Percentiles rank a stretch among this genome's conserved stretches.
These are phyloP conservation scores for Apteryx mantelli DNA, from an alignment of 2,113 vertebrate species.

Conservation along the genomic window DNA sequence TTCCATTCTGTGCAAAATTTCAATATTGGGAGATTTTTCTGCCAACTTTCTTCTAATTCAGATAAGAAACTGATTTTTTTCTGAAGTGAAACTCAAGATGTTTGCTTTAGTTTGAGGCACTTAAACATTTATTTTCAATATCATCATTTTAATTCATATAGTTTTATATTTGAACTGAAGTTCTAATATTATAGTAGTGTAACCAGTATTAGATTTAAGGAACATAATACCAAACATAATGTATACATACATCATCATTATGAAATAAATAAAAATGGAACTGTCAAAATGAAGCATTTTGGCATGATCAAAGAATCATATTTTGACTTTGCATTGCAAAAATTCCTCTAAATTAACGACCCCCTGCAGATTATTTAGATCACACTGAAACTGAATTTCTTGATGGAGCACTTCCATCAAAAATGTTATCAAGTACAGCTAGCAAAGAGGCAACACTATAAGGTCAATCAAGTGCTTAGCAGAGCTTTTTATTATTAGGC, in stretches of 20 bases:
- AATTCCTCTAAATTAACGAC: background rate
- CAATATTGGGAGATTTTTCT: background rate
- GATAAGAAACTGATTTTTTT: background rate
- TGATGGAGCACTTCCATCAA: slow-evolving; percentile 36
- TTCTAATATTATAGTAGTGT: background rate
- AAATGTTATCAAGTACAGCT: background rate
- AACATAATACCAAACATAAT: slow-evolving; percentile 26
- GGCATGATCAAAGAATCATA: background rate
- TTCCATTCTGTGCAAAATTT: background rate
- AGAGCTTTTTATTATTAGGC: background rate
- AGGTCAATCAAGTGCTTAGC: slow-evolving; percentile 18
- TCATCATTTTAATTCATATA: background rate
- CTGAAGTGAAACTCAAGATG: background rate
- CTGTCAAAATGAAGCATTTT: slow-evolving; percentile 40
- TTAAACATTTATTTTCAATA: background rate
- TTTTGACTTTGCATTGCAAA: slow-evolving; percentile 15
- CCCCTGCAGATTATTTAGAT: background rate
- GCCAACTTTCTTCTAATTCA: background rate
- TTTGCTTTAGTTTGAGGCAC: background rate
- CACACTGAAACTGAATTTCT: background rate
- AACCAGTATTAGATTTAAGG: slow-evolving; percentile 13
- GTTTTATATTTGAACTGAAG: background rate
- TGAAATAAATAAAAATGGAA: slow-evolving; percentile 46
- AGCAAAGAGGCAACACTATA: background rate
- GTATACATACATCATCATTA: slow-evolving; percentile 20